Conservation (phyloP, 1,140 invertebrate genomes). For the Drosophila pseudoobscura region DNA sequence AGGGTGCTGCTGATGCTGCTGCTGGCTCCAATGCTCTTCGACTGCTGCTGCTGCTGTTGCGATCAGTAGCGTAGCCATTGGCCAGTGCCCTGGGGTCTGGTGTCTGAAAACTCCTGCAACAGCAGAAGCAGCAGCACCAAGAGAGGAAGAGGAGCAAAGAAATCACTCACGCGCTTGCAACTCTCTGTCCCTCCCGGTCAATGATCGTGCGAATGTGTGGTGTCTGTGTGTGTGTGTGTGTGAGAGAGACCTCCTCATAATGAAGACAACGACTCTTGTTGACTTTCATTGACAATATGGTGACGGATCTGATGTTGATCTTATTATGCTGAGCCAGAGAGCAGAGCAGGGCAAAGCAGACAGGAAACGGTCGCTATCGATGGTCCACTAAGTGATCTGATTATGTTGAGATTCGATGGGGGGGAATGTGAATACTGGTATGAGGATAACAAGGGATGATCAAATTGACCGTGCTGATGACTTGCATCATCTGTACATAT, state of each 20-base stretch:
- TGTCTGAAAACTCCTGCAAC: conserved; percentile 22
- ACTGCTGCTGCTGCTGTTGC: conserved; percentile 19
- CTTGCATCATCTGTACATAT: background rate
- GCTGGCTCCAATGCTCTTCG: conserved; percentile 1
- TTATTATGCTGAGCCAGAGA: conserved; percentile 44
- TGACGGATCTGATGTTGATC: conserved; percentile 56
- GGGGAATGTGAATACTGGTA: background rate
- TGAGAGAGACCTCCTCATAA: conserved; percentile 49
- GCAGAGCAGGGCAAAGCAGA: conserved; percentile 13
- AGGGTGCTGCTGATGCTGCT: conserved; percentile 10
- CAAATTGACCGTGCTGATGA: conserved; percentile 15
- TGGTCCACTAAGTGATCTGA: conserved; percentile 23
- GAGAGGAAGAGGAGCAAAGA: conserved; percentile 33
- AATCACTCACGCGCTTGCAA: conserved; percentile 65
- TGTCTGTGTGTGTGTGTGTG: conserved; percentile 4
- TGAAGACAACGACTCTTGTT: conserved; percentile 74
- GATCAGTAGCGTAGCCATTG: conserved; percentile 57
- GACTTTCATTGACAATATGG: conserved; percentile 68
- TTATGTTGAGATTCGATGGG: conserved; percentile 25
- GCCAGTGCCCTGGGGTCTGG: conserved; percentile 51
- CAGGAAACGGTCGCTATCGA: conserved; percentile 44
- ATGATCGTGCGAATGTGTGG: conserved; percentile 60
- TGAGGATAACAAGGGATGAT: conserved; percentile 28
- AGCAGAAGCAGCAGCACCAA: conserved; percentile 7
- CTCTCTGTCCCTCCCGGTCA: conserved; percentile 50